phyloP scores from a whole-genome alignment of 2,797 vertebrate species.

The Morelia viridis region DNA sequence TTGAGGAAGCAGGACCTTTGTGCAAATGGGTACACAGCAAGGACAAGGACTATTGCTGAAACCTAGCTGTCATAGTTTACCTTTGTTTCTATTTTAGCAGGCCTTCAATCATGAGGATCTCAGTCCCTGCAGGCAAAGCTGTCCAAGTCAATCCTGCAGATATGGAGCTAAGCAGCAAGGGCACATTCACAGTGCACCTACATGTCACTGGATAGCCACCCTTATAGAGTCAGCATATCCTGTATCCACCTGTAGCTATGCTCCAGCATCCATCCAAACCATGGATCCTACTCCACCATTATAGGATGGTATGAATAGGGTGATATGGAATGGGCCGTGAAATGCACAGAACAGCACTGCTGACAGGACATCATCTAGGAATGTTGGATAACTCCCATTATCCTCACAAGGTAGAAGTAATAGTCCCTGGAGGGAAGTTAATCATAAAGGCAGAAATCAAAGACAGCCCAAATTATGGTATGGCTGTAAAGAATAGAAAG shows the following conservation, averaged over 20 bases:
- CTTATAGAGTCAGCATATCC: not conserved
- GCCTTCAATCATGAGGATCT: not conserved
- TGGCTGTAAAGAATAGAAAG: not conserved
- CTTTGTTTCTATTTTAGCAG: not conserved
- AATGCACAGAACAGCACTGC: not conserved
- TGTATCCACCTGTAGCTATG: not conserved
- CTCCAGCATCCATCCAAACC: not conserved
- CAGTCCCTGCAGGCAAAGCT: not conserved
- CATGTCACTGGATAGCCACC: not conserved
- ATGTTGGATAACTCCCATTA: not conserved
- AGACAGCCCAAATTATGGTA: not conserved
- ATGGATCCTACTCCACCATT: not conserved
- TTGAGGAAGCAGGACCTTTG: not conserved
- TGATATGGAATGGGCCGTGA: no score
- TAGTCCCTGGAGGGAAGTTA: not conserved
- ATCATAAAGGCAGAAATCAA: not conserved
- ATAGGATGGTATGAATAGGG: not conserved
- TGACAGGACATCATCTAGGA: not conserved
- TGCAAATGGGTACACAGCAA: not conserved
- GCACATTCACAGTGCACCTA: not conserved
- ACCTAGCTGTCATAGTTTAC: not conserved
- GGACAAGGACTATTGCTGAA: not conserved
- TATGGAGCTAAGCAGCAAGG: not conserved
- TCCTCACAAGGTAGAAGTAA: not conserved
- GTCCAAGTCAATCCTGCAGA: not conserved